Evolutionary conservation across 2,797 vertebrate genomes (phyloP), one percentile per base, ranked within the genome.

Genomic region (Alectoris magna): DNA sequence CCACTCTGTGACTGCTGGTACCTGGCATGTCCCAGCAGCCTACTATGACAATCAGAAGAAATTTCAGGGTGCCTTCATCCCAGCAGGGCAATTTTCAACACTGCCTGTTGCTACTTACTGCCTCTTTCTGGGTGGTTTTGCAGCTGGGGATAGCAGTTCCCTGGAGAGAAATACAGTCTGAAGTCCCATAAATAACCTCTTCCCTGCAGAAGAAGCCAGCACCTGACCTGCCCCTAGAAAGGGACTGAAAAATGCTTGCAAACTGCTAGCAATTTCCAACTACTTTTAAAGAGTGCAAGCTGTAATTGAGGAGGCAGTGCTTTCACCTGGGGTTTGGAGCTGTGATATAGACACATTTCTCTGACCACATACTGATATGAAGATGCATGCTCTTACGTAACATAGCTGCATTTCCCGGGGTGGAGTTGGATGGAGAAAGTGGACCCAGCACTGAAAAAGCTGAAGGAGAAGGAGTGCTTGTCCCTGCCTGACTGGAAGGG

Each of bases 1-100:
- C 36, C 18, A 10, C 11, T 56, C 1, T 1, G 44, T 41, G 0
- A 84, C 9, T 60, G 41, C 2, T 7, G 62, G 38, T 10, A 2
- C 62, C 59, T 56, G 36, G 6, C 2, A 4, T 11, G 53, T 91
- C 60, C n/a, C 29, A 63, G 64, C 17, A 31, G 9, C 23, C 44
- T 62, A 5, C 56, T 83, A 74, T 10, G 15, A 36, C 85, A 59
- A 43, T 46, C 2, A 31, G 13, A 67, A 80, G 8, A 69, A 81
- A 6, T 39, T 29, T 23, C 62, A 55, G 29, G 4, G 4, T 66
- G 4, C 1, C 1, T 69, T 87, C 49, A 72, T 14, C 9, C 12
- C 41, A 60, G 34, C 4, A 48, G 53, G 29, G 3, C 19, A 0
- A 14, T 80, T 77, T 83, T 44, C 31, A 67, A 15, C n/a, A 39